Conservation (phyloP, 2,113 vertebrate genomes). For the Rousettus leschenaultii region DNA sequence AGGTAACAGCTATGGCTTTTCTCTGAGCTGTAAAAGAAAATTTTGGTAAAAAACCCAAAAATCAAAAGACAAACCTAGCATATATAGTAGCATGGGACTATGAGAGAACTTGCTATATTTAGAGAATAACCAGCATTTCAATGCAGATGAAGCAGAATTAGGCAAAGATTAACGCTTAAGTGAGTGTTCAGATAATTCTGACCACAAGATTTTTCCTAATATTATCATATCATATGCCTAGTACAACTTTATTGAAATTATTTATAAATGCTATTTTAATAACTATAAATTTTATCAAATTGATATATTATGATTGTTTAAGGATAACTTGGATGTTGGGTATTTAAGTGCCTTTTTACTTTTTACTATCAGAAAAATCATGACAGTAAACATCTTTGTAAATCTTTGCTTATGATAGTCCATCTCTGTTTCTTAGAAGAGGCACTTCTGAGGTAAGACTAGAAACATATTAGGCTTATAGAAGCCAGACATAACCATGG, state of each 20-base stretch:
- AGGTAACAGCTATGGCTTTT: background rate
- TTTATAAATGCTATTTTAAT: background rate
- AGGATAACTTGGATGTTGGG: background rate
- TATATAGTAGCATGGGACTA: background rate
- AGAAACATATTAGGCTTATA: background rate
- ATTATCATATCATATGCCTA: background rate
- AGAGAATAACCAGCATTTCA: background rate
- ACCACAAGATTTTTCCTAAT: background rate
- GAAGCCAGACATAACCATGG: constrained; percentile 28
- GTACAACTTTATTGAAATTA: background rate
- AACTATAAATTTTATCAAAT: background rate
- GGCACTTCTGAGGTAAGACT: background rate
- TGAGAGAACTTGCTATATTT: background rate
- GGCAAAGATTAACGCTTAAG: background rate
- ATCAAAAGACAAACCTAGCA: background rate
- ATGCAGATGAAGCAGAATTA: background rate
- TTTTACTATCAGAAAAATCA: background rate
- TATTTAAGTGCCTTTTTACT: background rate
- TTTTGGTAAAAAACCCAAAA: background rate
- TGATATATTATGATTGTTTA: background rate
- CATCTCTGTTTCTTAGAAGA: constrained; percentile 11
- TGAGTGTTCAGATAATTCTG: background rate
- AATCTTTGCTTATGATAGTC: background rate
- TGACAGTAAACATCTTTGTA: background rate
- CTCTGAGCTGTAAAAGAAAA: background rate